A percentile compares a stretch with the other conserved stretches of the same genome.
These are phyloP conservation scores for Limulus polyphemus DNA, from an alignment of 2,888 invertebrate genomes.

Conservation along the genomic window DNA sequence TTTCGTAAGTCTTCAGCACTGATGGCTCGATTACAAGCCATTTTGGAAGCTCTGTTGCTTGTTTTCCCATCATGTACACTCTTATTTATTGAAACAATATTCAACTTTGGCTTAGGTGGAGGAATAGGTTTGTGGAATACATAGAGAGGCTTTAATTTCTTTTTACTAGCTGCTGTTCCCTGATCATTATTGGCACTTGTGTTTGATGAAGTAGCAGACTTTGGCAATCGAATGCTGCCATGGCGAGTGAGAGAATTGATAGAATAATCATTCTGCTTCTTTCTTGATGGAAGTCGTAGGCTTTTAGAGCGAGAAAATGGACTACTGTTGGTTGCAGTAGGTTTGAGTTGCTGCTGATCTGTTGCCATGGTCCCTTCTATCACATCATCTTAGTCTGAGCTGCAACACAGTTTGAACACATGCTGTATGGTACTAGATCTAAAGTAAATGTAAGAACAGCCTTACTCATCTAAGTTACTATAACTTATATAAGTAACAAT, in stretches of 20 bases:
- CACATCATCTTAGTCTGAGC: too few relatives aligned
- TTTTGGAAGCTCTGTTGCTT: not conserved
- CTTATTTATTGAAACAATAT: not conserved
- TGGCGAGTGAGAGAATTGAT: not conserved
- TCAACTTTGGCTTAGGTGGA: not conserved
- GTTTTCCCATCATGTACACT: not conserved
- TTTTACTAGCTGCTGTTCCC: not conserved
- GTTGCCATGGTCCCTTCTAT: too few relatives aligned
- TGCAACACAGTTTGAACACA: too few relatives aligned
- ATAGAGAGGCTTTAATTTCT: not conserved
- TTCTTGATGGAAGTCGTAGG: constrained; percentile 12
- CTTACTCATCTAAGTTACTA: too few relatives aligned
- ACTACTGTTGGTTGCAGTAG: not conserved
- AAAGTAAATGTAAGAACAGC: too few relatives aligned
- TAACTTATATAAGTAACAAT: too few relatives aligned
- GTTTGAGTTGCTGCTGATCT: not conserved
- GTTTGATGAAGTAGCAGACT: not conserved
- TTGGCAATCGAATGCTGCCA: not conserved
- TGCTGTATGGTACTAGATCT: too few relatives aligned
- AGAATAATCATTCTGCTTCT: not conserved
- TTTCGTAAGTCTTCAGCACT: too few relatives aligned
- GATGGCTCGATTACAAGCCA: too few relatives aligned
- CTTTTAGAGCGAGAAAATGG: constrained; percentile 18
- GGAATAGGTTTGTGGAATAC: not conserved
- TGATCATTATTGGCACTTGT: not conserved